Evolutionary conservation across 2,797 vertebrate species (phyloP), one percentile per base, ranked within the genome.

Genomic region (Scarus forsteni): DNA sequence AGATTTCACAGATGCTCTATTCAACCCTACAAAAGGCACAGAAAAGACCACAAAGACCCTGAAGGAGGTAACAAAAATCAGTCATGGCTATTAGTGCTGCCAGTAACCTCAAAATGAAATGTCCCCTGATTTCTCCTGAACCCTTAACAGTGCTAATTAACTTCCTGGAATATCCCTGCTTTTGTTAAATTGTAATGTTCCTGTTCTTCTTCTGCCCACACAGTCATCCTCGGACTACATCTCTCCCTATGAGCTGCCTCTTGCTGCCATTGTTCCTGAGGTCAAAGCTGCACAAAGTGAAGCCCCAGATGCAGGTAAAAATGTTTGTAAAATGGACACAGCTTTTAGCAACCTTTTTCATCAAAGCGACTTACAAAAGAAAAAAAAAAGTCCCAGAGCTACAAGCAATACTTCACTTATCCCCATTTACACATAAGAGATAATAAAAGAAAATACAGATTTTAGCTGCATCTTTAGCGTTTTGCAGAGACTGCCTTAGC

Each of bases 1-100:
- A 99, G 98, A 99, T 93, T 96, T 99, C 87, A 99, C 96, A 0
- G 96, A 98, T 81, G 97, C 97, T 18, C 95, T 99, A 50, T 96
- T 97, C 88, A 99, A 99, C 84, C 98, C 98, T 58, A 98, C 97
- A 76, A 98, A 94, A 69, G 90, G 89, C 12, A 68, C 92, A 61
- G 93, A 93, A 69, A 95, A 94, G 80, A 85, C 92, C 18, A 63
- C 92, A 51, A 95, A 94, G 83, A 80, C 89, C 10, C 80, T 84
- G 8, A 92, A 92, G 45, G 92, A 93, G 92, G 94, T 93, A 87
- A 86, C 1, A 18, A 56, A 70, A 62, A 63, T 6, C 10, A 34
- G 2, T 10, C 13, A 39, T 10, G 62, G 39, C 51, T 48, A 65
- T 19, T 10, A 8, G 12, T n/a, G 13, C 14, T 59, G 14, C 46